Conservation (phyloP, 2,888 invertebrate genomes). For the Diarsia brunnea region DNA sequence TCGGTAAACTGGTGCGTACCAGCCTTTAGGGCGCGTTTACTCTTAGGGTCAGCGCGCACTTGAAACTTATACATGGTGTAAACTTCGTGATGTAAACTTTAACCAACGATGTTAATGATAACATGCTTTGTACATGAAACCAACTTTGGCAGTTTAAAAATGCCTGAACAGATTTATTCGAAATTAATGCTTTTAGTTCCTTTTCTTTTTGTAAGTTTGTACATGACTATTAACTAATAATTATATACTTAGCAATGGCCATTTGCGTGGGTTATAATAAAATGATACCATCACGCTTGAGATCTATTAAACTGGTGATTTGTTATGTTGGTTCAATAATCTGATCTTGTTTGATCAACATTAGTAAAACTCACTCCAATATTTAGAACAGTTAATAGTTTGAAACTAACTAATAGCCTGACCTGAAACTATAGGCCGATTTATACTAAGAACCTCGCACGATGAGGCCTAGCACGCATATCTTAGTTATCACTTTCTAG, state of each 20-base stretch:
- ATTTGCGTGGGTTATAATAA: not conserved
- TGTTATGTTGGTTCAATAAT: not conserved
- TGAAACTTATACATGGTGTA: not conserved
- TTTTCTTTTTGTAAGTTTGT: not conserved
- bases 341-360: not conserved
- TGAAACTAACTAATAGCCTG: not conserved
- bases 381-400: not conserved
- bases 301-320: not conserved
- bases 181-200: not conserved
- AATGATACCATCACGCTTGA: not conserved
- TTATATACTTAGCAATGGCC: not conserved
- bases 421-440: not conserved
- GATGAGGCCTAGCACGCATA: no score
- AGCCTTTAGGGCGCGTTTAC: slow-evolving; percentile 23
- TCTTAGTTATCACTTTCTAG: not conserved
- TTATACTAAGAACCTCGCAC: not conserved
- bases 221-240: not conserved
- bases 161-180: not conserved
- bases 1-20: slow-evolving; percentile 19
- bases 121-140: not conserved
- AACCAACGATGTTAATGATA: not conserved
- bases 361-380: not conserved
- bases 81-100: not conserved
- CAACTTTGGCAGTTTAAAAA: not conserved
- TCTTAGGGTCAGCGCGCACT: not conserved